These are phyloP conservation scores for Empis stercorea DNA, from an alignment of 2,888 invertebrate genomes.

Conservation along the genomic window DNA sequence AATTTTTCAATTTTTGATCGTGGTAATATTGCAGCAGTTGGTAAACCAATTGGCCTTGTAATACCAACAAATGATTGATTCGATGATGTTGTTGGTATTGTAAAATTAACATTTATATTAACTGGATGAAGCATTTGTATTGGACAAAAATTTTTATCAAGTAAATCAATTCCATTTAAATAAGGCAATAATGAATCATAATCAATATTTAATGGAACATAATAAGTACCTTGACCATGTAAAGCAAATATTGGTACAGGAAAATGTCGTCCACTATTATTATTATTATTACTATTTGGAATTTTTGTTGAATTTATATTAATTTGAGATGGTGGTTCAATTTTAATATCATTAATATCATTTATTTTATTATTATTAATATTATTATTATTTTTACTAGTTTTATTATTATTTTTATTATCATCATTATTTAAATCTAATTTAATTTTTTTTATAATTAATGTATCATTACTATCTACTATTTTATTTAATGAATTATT, in stretches of 20 bases:
- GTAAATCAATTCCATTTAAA: slow-evolving; percentile 45
- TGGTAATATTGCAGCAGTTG: not conserved
- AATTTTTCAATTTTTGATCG: slow-evolving; percentile 15
- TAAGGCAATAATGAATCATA: slow-evolving; percentile 58
- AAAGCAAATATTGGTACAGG: slow-evolving; percentile 80
- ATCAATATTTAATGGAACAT: slow-evolving; percentile 74
- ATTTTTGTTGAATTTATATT: slow-evolving; percentile 14
- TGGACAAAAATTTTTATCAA: slow-evolving; percentile 40
- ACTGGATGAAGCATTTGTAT: slow-evolving; percentile 64
- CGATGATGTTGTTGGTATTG: slow-evolving; percentile 24
- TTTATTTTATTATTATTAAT: slow-evolving; percentile 2
- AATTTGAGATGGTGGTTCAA: slow-evolving; percentile 7
- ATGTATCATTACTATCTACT: not conserved
- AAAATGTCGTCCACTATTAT: slow-evolving; percentile 20
- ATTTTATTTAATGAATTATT: not conserved
- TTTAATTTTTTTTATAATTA: slow-evolving; percentile 6
- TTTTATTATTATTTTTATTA: not conserved
- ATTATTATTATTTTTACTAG: not conserved
- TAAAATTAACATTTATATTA: slow-evolving; percentile 78
- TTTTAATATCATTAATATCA: slow-evolving; percentile 12
- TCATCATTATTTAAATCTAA: slow-evolving; percentile 1
- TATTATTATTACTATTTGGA: slow-evolving; percentile 1
- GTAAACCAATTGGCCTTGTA: too few relatives aligned
- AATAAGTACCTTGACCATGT: slow-evolving; percentile 78
- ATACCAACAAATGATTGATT: not conserved